phyloP scores from a whole-genome alignment of 2,113 vertebrate genomes.

The Nematolebias whitei region DNA sequence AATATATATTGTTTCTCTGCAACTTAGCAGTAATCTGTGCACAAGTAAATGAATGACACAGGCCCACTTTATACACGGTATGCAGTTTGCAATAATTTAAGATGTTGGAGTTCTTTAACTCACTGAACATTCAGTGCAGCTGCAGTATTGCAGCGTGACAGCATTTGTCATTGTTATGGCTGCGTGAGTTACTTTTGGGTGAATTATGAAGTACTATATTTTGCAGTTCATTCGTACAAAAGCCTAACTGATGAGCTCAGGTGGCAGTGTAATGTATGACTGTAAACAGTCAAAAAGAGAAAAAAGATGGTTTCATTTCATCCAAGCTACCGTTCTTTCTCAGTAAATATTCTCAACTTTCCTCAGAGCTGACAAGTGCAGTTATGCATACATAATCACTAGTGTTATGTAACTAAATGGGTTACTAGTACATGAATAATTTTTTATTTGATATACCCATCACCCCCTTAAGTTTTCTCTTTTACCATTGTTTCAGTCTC shows the following conservation, averaged over 20 bases:
- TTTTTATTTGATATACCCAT: conserved; percentile 64
- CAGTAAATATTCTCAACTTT: conserved; percentile 57
- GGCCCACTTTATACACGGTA: not conserved
- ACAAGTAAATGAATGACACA: not conserved
- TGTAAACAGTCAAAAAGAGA: conserved; percentile 23
- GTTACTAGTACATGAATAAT: conserved; percentile 79
- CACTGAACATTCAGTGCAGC: not conserved
- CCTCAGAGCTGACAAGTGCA: conserved; percentile 62
- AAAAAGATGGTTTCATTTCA: conserved; percentile 43
- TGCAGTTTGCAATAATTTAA: not conserved
- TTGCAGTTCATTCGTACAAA: not conserved
- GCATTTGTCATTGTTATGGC: not conserved
- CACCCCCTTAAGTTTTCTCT: conserved; percentile 35
- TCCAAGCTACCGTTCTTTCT: conserved; percentile 35
- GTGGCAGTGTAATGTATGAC: conserved; percentile 19
- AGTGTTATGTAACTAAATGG: conserved; percentile 75
- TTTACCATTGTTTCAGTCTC: conserved; percentile 31
- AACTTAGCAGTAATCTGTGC: not conserved
- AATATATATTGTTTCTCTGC: too few relatives aligned
- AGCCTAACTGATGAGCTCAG: not conserved
- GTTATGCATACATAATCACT: conserved; percentile 74
- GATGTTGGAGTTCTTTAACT: not conserved
- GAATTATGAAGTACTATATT: not conserved
- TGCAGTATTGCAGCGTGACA: not conserved
- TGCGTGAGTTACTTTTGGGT: not conserved